Conservation (phyloP, 2,797 vertebrate species). For the Heteromormyrus szaboi region DNA sequence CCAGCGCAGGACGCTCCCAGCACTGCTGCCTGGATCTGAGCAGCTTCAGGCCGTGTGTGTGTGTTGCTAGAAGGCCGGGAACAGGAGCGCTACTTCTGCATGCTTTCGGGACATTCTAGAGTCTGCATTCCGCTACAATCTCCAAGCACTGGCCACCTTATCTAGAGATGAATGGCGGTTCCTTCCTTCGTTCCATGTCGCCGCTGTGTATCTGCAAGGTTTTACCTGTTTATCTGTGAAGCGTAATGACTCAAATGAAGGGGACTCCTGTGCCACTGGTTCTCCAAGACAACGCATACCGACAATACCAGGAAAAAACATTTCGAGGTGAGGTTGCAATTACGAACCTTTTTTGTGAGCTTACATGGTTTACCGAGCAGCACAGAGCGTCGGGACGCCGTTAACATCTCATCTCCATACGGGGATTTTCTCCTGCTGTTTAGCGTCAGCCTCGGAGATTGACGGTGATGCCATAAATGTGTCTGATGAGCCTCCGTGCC, state of each 20-base stretch:
- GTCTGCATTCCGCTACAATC: not conserved
- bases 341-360: constrained; percentile 6
- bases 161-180: not conserved
- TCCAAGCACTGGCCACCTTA: not conserved
- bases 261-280: not conserved
- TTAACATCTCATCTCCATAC: constrained; percentile 35
- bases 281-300: not conserved
- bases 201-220: not conserved
- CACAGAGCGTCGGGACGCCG: not conserved
- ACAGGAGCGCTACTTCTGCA: not conserved
- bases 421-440: constrained; percentile 48
- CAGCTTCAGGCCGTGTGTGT: constrained; percentile 32
- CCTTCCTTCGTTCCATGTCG: not conserved
- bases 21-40: constrained; percentile 27
- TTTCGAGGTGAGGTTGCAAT: constrained; percentile 12
- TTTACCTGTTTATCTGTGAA: constrained; percentile 8
- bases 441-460: constrained; percentile 55
- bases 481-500: constrained; percentile 68
- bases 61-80: constrained; percentile 24
- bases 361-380: not conserved
- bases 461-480: constrained; percentile 62
- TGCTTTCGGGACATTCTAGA: not conserved
- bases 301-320: not conserved
- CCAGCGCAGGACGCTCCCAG: constrained; percentile 43
- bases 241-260: not conserved